Evolutionary conservation across 2,888 invertebrate species (phyloP).

Genomic region (Eupithecia subfuscata): DNA sequence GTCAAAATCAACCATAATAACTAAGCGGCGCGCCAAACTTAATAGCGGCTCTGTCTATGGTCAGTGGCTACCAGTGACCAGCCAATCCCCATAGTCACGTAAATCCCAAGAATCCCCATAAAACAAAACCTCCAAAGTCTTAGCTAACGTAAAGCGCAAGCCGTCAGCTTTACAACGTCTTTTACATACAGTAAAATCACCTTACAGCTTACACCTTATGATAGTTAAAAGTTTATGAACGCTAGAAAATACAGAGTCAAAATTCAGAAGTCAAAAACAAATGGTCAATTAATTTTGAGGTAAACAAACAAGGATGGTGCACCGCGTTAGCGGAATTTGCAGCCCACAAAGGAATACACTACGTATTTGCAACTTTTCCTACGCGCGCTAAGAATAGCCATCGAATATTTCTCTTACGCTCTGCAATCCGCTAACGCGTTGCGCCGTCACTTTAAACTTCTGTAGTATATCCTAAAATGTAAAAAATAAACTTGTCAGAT

Average conservation of each 20-base stretch:
- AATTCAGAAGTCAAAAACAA: not conserved
- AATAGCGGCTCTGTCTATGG: slow-evolving; percentile 66
- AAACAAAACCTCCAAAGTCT: not conserved
- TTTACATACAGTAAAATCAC: not conserved
- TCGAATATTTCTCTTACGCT: too few relatives aligned
- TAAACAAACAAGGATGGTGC: too few relatives aligned
- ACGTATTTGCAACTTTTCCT: too few relatives aligned
- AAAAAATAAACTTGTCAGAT: not conserved
- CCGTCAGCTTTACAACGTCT: not conserved
- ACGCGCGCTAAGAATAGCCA: too few relatives aligned
- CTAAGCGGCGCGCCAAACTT: slow-evolving; percentile 73
- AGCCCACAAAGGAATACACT: too few relatives aligned
- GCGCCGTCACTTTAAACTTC: not conserved
- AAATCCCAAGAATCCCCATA: not conserved
- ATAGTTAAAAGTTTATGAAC: not conserved
- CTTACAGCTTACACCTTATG: not conserved
- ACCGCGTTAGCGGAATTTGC: too few relatives aligned
- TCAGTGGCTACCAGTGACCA: slow-evolving; percentile 1
- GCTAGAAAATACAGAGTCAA: not conserved
- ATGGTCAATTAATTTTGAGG: too few relatives aligned
- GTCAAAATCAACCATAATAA: slow-evolving; percentile 46
- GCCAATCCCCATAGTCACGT: not conserved
- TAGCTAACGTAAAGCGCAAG: not conserved
- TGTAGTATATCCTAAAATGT: not conserved
- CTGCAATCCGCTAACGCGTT: too few relatives aligned